Conservation (phyloP, 2,888 invertebrate genomes). For the Apodemia duryi region DNA sequence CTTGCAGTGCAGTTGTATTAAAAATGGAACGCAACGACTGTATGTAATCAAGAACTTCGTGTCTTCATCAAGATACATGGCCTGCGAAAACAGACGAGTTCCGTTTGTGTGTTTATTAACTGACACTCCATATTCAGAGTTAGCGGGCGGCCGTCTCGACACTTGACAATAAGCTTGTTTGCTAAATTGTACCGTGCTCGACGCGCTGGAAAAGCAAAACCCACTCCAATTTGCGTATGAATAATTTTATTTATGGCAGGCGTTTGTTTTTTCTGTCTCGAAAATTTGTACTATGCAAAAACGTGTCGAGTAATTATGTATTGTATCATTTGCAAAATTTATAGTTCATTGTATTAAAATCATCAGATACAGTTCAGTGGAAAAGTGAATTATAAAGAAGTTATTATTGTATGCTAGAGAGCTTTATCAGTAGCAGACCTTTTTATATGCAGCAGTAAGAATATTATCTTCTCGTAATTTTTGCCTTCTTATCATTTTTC, state of each 20-base stretch:
- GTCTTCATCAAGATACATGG: constrained; percentile 55
- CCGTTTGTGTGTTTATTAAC: constrained; percentile 30
- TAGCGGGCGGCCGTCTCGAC: constrained; percentile 37
- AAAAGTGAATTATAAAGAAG: too few species aligned
- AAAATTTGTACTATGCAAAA: not conserved
- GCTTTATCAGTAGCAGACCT: too few species aligned
- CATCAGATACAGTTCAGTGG: too few species aligned
- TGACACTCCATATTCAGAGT: constrained; percentile 36
- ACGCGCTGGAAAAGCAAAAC: constrained; percentile 28
- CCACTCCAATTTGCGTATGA: constrained; percentile 32
- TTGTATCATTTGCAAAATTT: not conserved
- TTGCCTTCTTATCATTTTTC: too few species aligned
- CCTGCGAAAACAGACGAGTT: constrained; percentile 37
- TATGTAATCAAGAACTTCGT: constrained; percentile 38
- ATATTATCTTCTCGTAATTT: too few species aligned
- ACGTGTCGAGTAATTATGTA: not conserved
- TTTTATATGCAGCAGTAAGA: too few species aligned
- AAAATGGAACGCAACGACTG: constrained; percentile 40
- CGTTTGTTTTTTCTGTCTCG: constrained; percentile 1
- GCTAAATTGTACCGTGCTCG: constrained; percentile 38
- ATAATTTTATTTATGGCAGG: constrained; percentile 41
- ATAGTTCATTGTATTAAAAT: not conserved
- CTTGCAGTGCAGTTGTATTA: constrained; percentile 15
- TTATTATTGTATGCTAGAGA: too few species aligned
- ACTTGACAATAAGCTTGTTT: constrained; percentile 50